Evolutionary conservation across 2,888 invertebrate species (phyloP).

Genomic region (Hydropsyche betteni): DNA sequence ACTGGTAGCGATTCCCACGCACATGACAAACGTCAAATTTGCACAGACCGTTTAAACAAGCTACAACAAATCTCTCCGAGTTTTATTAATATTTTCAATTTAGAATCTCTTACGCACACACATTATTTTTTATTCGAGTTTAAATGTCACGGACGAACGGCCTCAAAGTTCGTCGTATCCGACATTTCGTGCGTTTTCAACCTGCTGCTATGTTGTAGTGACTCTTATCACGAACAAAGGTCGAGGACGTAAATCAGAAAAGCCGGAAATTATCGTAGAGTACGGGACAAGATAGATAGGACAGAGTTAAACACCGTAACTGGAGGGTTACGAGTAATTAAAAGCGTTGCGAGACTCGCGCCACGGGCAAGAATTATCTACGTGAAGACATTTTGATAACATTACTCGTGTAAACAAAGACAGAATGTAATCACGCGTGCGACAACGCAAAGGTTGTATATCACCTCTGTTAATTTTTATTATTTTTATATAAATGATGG

Average conservation of each 20-base stretch:
- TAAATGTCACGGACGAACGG: constrained; percentile 25
- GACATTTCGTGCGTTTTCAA: constrained; percentile 7
- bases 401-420: constrained; percentile 13
- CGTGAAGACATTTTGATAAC: background rate
- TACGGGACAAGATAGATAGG: background rate
- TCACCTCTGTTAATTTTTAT: too few relatives aligned
- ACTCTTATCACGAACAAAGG: constrained; percentile 19
- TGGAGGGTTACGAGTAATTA: constrained; percentile 13
- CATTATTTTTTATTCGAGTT: background rate
- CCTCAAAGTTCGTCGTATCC: background rate
- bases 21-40: background rate
- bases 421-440: background rate
- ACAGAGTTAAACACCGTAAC: constrained; percentile 1
- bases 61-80: background rate
- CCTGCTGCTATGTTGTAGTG: background rate
- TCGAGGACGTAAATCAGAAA: constrained; percentile 19
- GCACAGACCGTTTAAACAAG: background rate
- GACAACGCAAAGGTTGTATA: background rate
- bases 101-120: background rate
- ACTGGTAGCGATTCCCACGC: constrained; percentile 15
- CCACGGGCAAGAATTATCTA: background rate
- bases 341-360: background rate
- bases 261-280: too few relatives aligned
- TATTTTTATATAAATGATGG: too few relatives aligned
- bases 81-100: background rate